Conservation (phyloP, 2,797 vertebrate genomes). For the Mastacembelus armatus region DNA sequence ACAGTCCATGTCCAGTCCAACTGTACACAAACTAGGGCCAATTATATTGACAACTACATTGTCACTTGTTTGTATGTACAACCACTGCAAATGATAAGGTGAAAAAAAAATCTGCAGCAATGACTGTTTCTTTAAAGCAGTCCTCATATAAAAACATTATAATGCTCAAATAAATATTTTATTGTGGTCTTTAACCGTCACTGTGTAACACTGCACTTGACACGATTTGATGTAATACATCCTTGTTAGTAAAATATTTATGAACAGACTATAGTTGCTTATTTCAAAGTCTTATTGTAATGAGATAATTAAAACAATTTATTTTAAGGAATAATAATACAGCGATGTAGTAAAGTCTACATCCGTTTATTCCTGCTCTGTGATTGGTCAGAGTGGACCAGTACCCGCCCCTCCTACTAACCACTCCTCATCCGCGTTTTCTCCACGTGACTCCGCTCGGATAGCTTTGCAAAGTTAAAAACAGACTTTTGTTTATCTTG, state of each 20-base stretch:
- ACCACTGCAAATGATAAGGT: too few relatives aligned
- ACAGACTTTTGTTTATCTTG: slow-evolving; percentile 85
- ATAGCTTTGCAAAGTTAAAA: slow-evolving; percentile 84
- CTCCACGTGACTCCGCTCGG: slow-evolving; percentile 74
- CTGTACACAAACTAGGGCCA: background rate
- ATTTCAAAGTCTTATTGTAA: too few relatives aligned
- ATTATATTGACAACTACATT: too few relatives aligned
- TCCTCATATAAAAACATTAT: background rate
- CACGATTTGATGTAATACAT: background rate
- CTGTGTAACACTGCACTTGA: background rate
- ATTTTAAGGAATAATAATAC: background rate
- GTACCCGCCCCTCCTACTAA: slow-evolving; percentile 70
- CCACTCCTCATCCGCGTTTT: slow-evolving; percentile 71
- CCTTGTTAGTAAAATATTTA: background rate
- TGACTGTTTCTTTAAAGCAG: background rate
- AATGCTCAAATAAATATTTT: background rate
- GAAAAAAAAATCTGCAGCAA: background rate
- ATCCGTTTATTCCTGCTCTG: slow-evolving; percentile 10
- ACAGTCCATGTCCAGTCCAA: background rate
- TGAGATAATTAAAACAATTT: too few relatives aligned
- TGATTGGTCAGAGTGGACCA: slow-evolving; percentile 70
- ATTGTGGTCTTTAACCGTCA: background rate
- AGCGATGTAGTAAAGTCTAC: background rate
- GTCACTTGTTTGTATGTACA: background rate
- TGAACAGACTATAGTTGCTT: too few relatives aligned